Evolutionary conservation across 2,797 vertebrate species (phyloP).

Genomic region (Spatula clypeata): DNA sequence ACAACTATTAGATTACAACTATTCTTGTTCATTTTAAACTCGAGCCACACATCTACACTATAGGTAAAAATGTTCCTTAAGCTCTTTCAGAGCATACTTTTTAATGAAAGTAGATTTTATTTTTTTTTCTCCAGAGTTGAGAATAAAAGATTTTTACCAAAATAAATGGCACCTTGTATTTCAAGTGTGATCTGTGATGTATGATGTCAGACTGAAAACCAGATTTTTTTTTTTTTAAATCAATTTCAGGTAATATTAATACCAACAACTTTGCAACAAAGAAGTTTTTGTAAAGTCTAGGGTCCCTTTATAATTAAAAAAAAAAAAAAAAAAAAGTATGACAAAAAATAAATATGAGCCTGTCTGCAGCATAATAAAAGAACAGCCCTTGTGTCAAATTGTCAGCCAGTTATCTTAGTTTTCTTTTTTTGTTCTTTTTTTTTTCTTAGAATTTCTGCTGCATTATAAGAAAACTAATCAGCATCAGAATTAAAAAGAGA

Average conservation of each 20-base stretch:
- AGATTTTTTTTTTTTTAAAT: background rate
- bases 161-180: background rate
- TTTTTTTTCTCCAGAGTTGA: background rate
- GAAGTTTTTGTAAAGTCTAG: background rate
- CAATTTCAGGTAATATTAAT: background rate
- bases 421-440: background rate
- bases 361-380: background rate
- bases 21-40: background rate
- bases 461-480: slow-evolving; percentile 14
- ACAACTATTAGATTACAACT: background rate
- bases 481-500: slow-evolving; percentile 30
- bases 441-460: background rate
- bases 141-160: background rate
- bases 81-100: background rate
- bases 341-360: background rate
- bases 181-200: background rate
- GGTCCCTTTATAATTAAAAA: background rate
- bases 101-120: background rate
- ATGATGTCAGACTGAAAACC: background rate
- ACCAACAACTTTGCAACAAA: background rate
- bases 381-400: background rate
- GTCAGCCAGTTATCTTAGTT: background rate
- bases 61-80: background rate
- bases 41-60: background rate
- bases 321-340: background rate